phyloP scores from a whole-genome alignment of 1,140 invertebrate species.

The Drosophila athabasca region DNA sequence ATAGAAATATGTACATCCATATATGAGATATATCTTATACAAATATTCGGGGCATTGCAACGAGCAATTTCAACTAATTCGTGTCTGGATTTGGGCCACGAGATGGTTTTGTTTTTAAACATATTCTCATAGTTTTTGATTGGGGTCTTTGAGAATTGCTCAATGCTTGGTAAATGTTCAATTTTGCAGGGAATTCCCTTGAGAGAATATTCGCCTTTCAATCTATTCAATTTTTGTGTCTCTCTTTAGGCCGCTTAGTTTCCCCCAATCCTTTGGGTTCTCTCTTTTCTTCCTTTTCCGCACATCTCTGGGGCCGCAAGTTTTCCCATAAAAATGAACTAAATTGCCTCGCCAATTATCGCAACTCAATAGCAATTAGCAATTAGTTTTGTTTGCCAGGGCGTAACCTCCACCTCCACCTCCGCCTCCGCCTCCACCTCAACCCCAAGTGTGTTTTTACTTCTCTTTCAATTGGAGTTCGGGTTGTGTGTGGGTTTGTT shows the following conservation, averaged over 20 bases:
- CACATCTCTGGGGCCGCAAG: constrained; percentile 20
- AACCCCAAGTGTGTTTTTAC: constrained; percentile 25
- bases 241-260: constrained; percentile 3
- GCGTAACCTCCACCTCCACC: background rate
- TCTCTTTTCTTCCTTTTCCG: background rate
- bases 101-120: no score
- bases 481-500: background rate
- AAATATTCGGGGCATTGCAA: background rate
- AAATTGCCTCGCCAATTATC: constrained; percentile 53
- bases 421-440: no score
- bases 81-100: no score
- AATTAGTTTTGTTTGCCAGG: constrained; percentile 1
- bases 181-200: no score
- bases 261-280: constrained; percentile 10
- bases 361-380: constrained; percentile 46
- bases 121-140: no score
- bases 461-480: constrained; percentile 3
- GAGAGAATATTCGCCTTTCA: background rate
- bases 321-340: constrained; percentile 53
- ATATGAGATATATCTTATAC: constrained; percentile 14
- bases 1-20: no score
- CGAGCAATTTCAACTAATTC: no score
- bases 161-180: no score
- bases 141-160: no score
- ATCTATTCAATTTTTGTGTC: background rate